Evolutionary conservation across 2,113 vertebrate species (phyloP).

Genomic region (Piprites chloris): DNA sequence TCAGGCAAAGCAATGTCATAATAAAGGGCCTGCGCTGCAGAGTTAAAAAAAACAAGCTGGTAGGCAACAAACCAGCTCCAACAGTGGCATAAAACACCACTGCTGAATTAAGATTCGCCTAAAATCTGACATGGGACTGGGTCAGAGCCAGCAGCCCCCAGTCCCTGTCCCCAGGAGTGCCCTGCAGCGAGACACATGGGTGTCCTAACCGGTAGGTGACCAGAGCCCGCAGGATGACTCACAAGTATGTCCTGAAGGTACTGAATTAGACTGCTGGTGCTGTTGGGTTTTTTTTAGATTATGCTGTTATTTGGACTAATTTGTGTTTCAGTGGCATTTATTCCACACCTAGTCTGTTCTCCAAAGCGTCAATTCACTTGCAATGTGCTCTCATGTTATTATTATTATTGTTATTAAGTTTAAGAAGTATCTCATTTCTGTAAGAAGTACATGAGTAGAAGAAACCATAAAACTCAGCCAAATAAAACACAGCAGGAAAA

Average conservation of each 20-base stretch:
- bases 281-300: neutral
- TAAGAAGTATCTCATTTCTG: neutral
- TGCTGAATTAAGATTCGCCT: neutral
- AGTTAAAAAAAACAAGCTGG: neutral
- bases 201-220: fast-evolving
- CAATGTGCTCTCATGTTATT: neutral
- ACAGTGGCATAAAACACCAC: neutral
- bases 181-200: fast-evolving
- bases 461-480: neutral
- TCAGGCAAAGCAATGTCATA: neutral
- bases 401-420: neutral
- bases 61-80: neutral
- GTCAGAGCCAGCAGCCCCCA: neutral
- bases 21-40: neutral
- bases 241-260: neutral
- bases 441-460: neutral
- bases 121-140: neutral
- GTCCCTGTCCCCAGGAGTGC: neutral
- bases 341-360: neutral
- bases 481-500: neutral
- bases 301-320: neutral
- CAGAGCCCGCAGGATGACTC: neutral
- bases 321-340: neutral
- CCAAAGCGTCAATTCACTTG: neutral
- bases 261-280: neutral